Evolutionary conservation across 2,113 vertebrate genomes (phyloP).

Genomic region (Gadus chalcogrammus): DNA sequence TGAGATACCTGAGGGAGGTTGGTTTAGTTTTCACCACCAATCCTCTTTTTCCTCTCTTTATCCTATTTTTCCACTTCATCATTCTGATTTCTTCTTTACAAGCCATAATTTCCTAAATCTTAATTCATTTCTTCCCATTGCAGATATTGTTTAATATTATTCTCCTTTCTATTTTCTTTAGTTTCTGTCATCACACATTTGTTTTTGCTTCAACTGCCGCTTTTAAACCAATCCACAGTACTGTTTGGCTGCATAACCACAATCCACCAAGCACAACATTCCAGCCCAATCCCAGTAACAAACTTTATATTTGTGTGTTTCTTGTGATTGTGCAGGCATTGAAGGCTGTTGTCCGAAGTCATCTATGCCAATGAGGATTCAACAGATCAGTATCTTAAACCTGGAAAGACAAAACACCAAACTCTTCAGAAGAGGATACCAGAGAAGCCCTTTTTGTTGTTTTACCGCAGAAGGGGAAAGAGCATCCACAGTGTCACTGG

Average conservation of each 20-base stretch:
- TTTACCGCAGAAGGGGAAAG: slow-evolving; percentile 1
- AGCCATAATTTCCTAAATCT: not conserved
- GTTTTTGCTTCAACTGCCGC: slow-evolving; percentile 10
- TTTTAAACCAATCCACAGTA: slow-evolving; percentile 35
- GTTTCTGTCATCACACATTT: slow-evolving; percentile 1
- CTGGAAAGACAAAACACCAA: slow-evolving; percentile 2
- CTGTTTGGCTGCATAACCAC: slow-evolving; percentile 44
- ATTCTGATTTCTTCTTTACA: not conserved
- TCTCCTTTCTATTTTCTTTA: slow-evolving; percentile 1
- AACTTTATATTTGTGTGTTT: slow-evolving; percentile 35
- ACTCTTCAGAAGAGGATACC: slow-evolving; percentile 17
- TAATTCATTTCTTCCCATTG: not conserved
- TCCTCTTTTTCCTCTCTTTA: not conserved
- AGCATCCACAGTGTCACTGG: slow-evolving; percentile 16
- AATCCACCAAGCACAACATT: slow-evolving; percentile 55
- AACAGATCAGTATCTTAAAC: not conserved
- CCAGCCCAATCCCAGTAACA: slow-evolving; percentile 28
- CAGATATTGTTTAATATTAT: not conserved
- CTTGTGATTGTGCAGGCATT: slow-evolving; percentile 47
- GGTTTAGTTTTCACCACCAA: not conserved
- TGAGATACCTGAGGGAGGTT: slow-evolving; percentile 9
- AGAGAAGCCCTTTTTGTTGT: slow-evolving; percentile 10
- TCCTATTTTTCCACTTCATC: not conserved
- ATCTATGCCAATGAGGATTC: slow-evolving; percentile 6
- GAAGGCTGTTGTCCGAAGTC: slow-evolving; percentile 34